These are phyloP conservation scores for Alitta virens DNA, from an alignment of 2,888 invertebrate species.

Conservation along the genomic window DNA sequence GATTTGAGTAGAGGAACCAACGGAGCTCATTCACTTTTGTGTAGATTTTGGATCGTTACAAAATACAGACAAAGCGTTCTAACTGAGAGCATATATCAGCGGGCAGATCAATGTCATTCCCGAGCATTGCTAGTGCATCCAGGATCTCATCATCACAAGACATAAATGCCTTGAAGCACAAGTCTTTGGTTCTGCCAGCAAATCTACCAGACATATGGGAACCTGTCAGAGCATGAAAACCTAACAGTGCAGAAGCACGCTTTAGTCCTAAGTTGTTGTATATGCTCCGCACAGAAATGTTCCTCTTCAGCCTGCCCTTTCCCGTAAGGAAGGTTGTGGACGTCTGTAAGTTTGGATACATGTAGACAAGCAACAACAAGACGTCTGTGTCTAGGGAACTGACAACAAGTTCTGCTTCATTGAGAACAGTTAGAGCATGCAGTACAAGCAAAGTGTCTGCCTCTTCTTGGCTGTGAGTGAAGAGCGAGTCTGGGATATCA, in stretches of 20 bases:
- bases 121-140: no score
- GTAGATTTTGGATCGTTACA: no score
- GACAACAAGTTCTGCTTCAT: neutral
- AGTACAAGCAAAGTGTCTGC: neutral
- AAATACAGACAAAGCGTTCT: no score
- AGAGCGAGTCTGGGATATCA: neutral
- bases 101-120: no score
- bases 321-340: neutral
- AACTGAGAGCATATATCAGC: no score
- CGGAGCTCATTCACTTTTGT: no score
- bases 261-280: conserved; percentile 17
- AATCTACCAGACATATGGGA: no score
- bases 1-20: no score
- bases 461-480: conserved; percentile 5
- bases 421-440: neutral
- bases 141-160: no score
- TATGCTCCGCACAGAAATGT: conserved; percentile 9
- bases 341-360: neutral
- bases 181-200: no score
- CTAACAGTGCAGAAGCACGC: conserved; percentile 19
- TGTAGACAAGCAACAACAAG: conserved; percentile 2
- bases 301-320: conserved; percentile 4
- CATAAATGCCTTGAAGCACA: no score
- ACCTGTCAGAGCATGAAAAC: conserved; percentile 19
- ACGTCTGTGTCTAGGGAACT: neutral